Conservation (phyloP, 2,113 vertebrate genomes). For the Carlito syrichta region DNA sequence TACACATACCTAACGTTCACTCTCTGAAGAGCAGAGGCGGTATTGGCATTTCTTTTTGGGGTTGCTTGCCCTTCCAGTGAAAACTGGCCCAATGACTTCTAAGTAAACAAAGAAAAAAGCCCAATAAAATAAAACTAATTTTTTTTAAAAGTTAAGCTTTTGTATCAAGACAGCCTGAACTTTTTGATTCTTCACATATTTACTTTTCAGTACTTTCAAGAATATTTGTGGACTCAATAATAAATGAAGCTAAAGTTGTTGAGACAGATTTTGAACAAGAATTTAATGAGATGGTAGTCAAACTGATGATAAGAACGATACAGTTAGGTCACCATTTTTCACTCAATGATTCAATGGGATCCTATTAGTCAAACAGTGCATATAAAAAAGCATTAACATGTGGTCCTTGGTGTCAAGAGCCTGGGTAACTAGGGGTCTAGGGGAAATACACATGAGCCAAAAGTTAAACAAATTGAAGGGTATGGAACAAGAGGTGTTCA, state of each 20-base stretch:
- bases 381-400: not conserved
- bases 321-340: not conserved
- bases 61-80: not conserved
- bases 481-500: not conserved
- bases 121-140: not conserved
- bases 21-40: not conserved
- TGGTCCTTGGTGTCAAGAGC: not conserved
- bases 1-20: not conserved
- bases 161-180: not conserved
- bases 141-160: too few species aligned
- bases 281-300: constrained; percentile 22
- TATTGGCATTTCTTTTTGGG: not conserved
- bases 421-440: not conserved
- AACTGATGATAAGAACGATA: not conserved
- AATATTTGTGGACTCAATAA: constrained; percentile 27
- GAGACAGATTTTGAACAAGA: not conserved
- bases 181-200: not conserved
- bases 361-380: not conserved
- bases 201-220: not conserved
- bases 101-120: not conserved
- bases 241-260: constrained; percentile 6
- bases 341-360: not conserved
- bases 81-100: not conserved
- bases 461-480: not conserved
- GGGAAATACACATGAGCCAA: not conserved